Percentiles rank a stretch among this genome's conserved stretches.
Evolutionary conservation across 2,113 vertebrate genomes (phyloP).

Genomic region (Cyphomyrus plagiostoma): DNA sequence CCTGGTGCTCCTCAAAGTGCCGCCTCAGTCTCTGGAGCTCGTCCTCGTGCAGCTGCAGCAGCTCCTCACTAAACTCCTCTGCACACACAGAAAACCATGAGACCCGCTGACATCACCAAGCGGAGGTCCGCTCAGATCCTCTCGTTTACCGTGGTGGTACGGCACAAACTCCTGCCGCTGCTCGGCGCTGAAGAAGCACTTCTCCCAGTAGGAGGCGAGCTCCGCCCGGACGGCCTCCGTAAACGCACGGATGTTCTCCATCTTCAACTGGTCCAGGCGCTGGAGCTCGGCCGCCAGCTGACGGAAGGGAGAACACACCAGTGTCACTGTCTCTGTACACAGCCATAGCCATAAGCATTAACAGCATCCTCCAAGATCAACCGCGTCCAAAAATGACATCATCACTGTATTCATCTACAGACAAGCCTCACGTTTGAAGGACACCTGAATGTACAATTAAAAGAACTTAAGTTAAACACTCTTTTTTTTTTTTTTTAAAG

Average conservation of each 20-base stretch:
- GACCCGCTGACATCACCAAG: background rate
- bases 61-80: slow-evolving; percentile 75
- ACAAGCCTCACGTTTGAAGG: background rate
- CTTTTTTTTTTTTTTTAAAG: background rate
- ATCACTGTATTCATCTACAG: background rate
- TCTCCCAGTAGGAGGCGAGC: slow-evolving; percentile 73
- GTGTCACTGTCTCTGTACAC: background rate
- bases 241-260: slow-evolving; percentile 73
- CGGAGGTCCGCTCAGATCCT: background rate
- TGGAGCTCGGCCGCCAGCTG: slow-evolving; percentile 75
- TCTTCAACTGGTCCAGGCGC: slow-evolving; percentile 72
- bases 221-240: slow-evolving; percentile 67
- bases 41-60: slow-evolving; percentile 70
- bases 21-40: slow-evolving; percentile 65
- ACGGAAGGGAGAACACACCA: background rate
- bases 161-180: slow-evolving; percentile 69
- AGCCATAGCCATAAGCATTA: background rate
- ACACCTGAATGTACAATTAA: background rate
- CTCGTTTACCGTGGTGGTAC: slow-evolving; percentile 63
- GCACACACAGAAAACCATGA: background rate
- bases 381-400: background rate
- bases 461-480: background rate
- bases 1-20: slow-evolving; percentile 68
- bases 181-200: slow-evolving; percentile 75
- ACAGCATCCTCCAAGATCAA: background rate